Base-by-base conservation (phyloP, 37 sponge, comb jelly and placozoan species). In the Aplysina aerophoba region DNA sequence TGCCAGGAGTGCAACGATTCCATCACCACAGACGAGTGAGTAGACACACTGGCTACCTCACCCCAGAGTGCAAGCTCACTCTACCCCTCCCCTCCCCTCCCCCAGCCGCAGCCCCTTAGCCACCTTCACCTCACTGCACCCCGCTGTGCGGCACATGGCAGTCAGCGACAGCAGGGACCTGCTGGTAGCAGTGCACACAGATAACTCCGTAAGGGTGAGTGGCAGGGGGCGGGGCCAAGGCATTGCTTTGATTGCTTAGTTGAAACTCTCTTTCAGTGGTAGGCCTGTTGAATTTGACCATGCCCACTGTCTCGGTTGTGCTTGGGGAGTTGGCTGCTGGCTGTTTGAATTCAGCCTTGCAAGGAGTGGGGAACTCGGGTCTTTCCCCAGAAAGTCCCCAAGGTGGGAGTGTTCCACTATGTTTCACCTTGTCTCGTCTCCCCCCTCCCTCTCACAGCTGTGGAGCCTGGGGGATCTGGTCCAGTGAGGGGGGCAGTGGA, bases 11-110 rank as follows among this genome's bases (percentile, higher is more conserved):
- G 99, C 66, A 90, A 91, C 33, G 61, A 88, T 31, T 59, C 86
- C 6, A 85, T 98, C 59, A 87, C 92, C 55, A 94, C 97, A 19
- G 92, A 91, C 40, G 96, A 98, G 98, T 98, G 60, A 95, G 98
- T 85, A 24, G 55, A 28, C 34, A 14, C 14, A 31, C 11, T 34
- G 13, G 21, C 44, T 15, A 80, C 24, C 33, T 80, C 31, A 13
- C 12, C 4, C 53, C 25, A 25, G 4, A 8, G 24, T 75, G 79
- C 8, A 13, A 24, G 12, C 12, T 4, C 12, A 36, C 20, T 64
- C 19, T n/a, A 16, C 27, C 21, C 37, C 21, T 53, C 24, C 37
- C 27, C 50, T 6, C 1, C 12, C 36, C 35, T 71, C 35, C 62
- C n/a, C 15, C 34, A 95, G 95, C 73, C 95, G 89, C 24, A 84